A percentile compares a stretch with the other conserved stretches of the same genome.
These are phyloP conservation scores for Gambusia holbrooki DNA, from an alignment of 2,113 vertebrate species.

Conservation along the genomic window DNA sequence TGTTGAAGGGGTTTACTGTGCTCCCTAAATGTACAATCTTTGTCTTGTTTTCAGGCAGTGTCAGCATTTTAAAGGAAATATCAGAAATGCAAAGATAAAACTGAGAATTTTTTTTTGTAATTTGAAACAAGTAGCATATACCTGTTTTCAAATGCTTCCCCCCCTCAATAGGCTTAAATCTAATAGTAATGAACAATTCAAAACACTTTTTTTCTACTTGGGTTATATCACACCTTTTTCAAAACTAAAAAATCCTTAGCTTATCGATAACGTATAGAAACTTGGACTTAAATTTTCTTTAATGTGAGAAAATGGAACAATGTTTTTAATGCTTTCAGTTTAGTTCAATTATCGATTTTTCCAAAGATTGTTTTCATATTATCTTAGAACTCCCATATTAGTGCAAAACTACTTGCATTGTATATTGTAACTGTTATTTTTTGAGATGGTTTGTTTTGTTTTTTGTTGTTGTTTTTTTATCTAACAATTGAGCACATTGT, in stretches of 20 bases:
- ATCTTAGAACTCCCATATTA: not conserved
- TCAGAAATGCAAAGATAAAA: too few relatives aligned
- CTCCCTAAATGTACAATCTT: not conserved
- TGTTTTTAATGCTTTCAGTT: not conserved
- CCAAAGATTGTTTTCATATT: not conserved
- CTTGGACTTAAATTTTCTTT: not conserved
- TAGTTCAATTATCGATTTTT: not conserved
- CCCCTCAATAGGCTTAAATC: too few relatives aligned
- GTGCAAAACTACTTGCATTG: not conserved
- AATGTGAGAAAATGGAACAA: not conserved
- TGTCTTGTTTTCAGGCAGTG: not conserved
- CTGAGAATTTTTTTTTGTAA: too few relatives aligned
- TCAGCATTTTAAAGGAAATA: not conserved
- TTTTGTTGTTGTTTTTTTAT: not conserved
- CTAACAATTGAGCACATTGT: not conserved
- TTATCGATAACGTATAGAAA: not conserved
- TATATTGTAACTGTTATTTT: conserved; percentile 5
- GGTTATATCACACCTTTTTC: not conserved
- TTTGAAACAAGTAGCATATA: too few relatives aligned
- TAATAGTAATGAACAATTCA: too few relatives aligned
- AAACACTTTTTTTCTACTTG: too few relatives aligned
- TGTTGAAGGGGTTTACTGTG: not conserved
- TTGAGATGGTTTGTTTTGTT: not conserved
- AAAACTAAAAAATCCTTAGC: not conserved
- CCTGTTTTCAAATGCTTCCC: too few relatives aligned